Conservation (phyloP, 2,888 invertebrate species). For the Mystacides longicornis region DNA sequence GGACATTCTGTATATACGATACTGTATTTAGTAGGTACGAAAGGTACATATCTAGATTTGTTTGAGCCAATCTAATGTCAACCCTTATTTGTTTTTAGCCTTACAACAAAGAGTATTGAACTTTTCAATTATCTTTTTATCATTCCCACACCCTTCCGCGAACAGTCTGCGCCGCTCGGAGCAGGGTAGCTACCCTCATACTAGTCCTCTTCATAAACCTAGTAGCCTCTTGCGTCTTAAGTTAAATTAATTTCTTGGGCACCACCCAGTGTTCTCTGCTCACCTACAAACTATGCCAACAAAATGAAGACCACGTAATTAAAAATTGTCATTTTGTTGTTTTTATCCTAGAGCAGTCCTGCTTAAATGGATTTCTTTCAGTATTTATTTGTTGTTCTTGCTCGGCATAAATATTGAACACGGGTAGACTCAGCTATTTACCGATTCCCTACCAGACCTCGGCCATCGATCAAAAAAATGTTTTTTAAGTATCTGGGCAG, state of each 20-base stretch:
- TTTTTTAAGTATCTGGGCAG: too few relatives aligned
- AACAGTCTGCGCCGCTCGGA: background rate
- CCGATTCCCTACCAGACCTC: too few relatives aligned
- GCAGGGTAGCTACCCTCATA: background rate
- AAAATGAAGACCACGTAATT: too few relatives aligned
- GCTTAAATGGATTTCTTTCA: too few relatives aligned
- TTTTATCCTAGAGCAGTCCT: too few relatives aligned
- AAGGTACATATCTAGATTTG: conserved; percentile 19
- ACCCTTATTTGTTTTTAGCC: conserved; percentile 27
- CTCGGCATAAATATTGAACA: too few relatives aligned
- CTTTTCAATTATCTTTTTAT: conserved; percentile 51
- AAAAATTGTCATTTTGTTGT: too few relatives aligned
- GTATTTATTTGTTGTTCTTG: too few relatives aligned
- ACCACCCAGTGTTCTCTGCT: conserved; percentile 33
- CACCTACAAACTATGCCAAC: too few relatives aligned
- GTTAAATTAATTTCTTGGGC: conserved; percentile 50
- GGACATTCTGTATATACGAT: background rate
- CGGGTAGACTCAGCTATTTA: too few relatives aligned
- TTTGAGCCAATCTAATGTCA: conserved; percentile 27
- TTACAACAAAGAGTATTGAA: conserved; percentile 33
- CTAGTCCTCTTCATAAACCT: background rate
- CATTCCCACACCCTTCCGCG: conserved; percentile 50
- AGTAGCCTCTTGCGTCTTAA: background rate
- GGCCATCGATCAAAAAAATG: too few relatives aligned
- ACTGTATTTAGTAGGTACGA: background rate